Percentiles rank a stretch among this genome's conserved stretches.
phyloP scores from a whole-genome alignment of 2,797 vertebrate genomes.

The Atherinosoma microstoma region DNA sequence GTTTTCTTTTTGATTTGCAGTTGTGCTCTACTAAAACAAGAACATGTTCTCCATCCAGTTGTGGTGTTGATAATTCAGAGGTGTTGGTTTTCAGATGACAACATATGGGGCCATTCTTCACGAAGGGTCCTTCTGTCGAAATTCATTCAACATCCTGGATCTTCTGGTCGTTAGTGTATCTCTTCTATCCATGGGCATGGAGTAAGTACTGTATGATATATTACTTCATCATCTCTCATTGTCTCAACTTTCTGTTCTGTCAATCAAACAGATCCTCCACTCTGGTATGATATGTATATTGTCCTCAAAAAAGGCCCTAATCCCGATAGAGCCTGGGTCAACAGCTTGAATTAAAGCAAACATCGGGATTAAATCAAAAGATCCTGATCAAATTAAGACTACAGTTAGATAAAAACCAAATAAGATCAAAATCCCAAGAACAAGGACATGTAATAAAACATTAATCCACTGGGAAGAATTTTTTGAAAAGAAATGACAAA shows the following conservation, averaged over 20 bases:
- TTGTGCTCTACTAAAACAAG: neutral
- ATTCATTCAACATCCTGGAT: constrained; percentile 95
- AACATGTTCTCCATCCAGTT: neutral
- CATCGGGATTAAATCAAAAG: neutral
- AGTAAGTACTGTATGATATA: constrained; percentile 82
- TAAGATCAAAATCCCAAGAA: neutral
- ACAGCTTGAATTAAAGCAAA: neutral
- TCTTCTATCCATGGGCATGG: constrained; percentile 92
- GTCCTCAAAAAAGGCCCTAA: neutral
- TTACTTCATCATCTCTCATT: neutral
- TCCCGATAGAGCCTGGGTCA: neutral
- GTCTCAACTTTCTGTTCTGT: neutral
- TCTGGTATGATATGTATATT: neutral
- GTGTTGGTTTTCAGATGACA: constrained; percentile 87
- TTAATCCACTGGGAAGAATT: no score
- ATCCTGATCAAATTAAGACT: neutral
- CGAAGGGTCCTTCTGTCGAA: constrained; percentile 95
- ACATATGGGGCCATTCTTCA: constrained; percentile 93
- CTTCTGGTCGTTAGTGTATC: constrained; percentile 93
- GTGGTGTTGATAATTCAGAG: neutral
- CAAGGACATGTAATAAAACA: neutral
- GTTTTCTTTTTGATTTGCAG: neutral
- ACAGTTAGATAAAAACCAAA: neutral
- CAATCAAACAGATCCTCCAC: neutral
- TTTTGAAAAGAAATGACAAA: no score